Conservation (phyloP, 2,797 vertebrate genomes). For the Xenopus petersii region DNA sequence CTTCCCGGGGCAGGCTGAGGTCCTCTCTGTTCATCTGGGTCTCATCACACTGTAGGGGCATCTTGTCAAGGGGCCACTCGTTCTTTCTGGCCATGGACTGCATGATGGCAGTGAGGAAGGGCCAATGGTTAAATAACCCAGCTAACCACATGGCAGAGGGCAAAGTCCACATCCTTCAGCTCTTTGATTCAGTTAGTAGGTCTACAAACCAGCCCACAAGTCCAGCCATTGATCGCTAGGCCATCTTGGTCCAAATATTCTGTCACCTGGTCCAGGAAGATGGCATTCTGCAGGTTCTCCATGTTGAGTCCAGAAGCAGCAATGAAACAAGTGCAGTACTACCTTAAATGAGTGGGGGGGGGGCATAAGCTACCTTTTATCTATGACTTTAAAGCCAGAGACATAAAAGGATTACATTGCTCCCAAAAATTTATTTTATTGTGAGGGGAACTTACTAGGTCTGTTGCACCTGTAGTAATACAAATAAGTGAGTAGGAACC, state of each 20-base stretch:
- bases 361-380: too few species aligned
- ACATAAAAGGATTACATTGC: too few species aligned
- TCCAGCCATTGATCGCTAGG: slow-evolving; percentile 84
- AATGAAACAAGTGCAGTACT: too few species aligned
- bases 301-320: slow-evolving; percentile 63
- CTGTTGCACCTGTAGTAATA: too few species aligned
- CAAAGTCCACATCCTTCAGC: slow-evolving; percentile 83
- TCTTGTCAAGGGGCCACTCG: slow-evolving; percentile 88
- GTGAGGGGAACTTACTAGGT: too few species aligned
- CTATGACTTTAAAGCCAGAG: too few species aligned
- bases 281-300: slow-evolving; percentile 83
- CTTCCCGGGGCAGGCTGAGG: slow-evolving; percentile 81
- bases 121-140: slow-evolving; percentile 93
- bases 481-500: too few species aligned
- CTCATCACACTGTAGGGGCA: slow-evolving; percentile 87
- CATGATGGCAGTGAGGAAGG: slow-evolving; percentile 93
- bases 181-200: slow-evolving; percentile 84
- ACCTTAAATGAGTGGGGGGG: too few species aligned
- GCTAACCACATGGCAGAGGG: slow-evolving; percentile 85
- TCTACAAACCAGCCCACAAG: slow-evolving; percentile 84
- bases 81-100: slow-evolving; percentile 82
- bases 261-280: slow-evolving; percentile 82
- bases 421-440: too few species aligned
- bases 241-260: slow-evolving; percentile 79
- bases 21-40: slow-evolving; percentile 89